Percentiles rank a stretch among this genome's conserved stretches.
These are phyloP conservation scores for Eudyptes chrysolophus DNA, from an alignment of 2,113 vertebrate species.

Conservation along the genomic window DNA sequence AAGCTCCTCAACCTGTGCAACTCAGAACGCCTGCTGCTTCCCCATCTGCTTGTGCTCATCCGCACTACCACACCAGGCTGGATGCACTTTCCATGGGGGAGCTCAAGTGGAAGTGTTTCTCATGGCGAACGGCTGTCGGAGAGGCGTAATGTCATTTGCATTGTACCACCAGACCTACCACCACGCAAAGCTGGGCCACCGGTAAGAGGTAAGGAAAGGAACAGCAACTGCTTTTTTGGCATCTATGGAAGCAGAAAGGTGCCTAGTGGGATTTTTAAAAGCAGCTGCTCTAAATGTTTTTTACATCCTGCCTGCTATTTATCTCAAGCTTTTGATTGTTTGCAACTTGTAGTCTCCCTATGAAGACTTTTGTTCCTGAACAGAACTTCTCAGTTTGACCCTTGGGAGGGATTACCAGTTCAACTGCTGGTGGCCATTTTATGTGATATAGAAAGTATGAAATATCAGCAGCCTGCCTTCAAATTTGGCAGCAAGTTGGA, in stretches of 20 bases:
- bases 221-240: background rate
- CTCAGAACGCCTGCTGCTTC: background rate
- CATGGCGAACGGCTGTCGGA: fast-evolving
- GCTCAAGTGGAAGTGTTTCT: background rate
- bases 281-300: background rate
- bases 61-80: background rate
- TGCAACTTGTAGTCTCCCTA: background rate
- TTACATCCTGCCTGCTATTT: background rate
- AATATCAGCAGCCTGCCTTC: background rate
- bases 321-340: background rate
- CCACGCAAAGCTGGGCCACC: background rate
- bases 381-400: background rate
- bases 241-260: background rate
- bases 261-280: background rate
- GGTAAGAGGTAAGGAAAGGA: background rate
- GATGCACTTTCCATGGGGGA: background rate
- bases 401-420: background rate
- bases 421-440: background rate
- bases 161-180: background rate
- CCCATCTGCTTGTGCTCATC: background rate
- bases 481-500: background rate
- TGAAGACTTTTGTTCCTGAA: background rate
- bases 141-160: background rate
- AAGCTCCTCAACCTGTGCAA: background rate
- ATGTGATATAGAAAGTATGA: background rate